Percentiles rank a stretch among this genome's conserved stretches.
Evolutionary conservation across 2,113 vertebrate species (phyloP).

Genomic region (Syngnathus typhle): DNA sequence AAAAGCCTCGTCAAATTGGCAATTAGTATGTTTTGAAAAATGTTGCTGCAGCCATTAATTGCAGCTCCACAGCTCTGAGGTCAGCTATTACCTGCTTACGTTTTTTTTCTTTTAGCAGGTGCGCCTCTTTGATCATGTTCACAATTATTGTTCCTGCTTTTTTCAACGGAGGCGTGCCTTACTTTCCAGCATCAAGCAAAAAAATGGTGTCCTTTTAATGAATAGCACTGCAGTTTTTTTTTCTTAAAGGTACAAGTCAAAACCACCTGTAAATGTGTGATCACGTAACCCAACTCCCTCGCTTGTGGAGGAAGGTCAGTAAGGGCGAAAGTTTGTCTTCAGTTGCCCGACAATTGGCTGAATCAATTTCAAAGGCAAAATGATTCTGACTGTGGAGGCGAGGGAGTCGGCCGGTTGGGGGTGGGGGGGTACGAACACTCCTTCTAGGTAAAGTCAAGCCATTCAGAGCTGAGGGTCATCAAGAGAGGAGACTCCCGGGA

Average conservation of each 20-base stretch:
- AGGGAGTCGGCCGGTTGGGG: background rate
- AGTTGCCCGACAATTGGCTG: background rate
- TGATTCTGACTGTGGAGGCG: background rate
- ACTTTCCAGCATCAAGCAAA: no score
- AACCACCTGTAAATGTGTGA: background rate
- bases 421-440: background rate
- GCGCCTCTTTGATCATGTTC: slow-evolving; percentile 14
- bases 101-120: slow-evolving; percentile 20
- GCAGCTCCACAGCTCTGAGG: slow-evolving; percentile 13
- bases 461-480: slow-evolving; percentile 21
- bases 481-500: background rate
- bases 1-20: slow-evolving; percentile 47
- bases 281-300: background rate
- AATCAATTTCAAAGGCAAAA: background rate
- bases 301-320: background rate
- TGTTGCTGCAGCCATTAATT: slow-evolving; percentile 50
- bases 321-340: background rate
- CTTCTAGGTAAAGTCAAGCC: background rate
- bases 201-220: background rate
- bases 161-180: background rate
- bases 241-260: background rate
- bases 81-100: background rate
- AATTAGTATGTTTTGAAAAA: slow-evolving; percentile 58
- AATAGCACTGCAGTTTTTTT: background rate
- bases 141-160: slow-evolving; percentile 15